phyloP scores from a whole-genome alignment of 2,797 vertebrate genomes.

The Rhinoraja longicauda region DNA sequence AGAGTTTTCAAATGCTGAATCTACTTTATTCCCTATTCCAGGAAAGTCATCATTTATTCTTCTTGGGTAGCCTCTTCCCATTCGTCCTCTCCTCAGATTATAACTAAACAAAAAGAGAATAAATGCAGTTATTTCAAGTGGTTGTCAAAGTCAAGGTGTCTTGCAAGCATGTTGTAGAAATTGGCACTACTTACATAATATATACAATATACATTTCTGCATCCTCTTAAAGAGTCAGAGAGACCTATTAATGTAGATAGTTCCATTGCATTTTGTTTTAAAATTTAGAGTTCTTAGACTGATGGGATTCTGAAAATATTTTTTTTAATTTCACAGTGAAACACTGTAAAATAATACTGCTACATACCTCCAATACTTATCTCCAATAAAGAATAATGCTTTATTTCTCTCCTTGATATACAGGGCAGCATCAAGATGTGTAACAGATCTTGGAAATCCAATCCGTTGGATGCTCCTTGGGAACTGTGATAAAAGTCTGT shows the following conservation, averaged over 20 bases:
- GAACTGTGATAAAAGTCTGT: neutral
- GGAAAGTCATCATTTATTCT: slow-evolving; percentile 25
- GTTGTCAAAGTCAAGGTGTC: neutral
- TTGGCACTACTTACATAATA: too few species aligned
- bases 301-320: neutral
- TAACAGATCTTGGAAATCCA: neutral
- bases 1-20: slow-evolving; percentile 6
- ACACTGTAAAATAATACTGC: neutral
- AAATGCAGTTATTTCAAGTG: neutral
- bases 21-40: slow-evolving; percentile 17
- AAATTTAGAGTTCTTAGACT: neutral
- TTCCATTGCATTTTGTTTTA: neutral
- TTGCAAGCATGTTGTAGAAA: neutral
- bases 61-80: slow-evolving; percentile 16
- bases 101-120: neutral
- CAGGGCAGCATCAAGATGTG: slow-evolving; percentile 13
- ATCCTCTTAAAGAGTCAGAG: neutral
- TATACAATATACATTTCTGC: neutral
- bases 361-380: slow-evolving; percentile 35
- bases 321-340: neutral
- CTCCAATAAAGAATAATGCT: slow-evolving; percentile 21
- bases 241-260: neutral
- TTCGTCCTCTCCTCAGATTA: neutral
- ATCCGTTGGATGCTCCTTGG: neutral
- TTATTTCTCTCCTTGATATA: neutral